These are phyloP conservation scores for Lemur catta DNA, from an alignment of 2,797 vertebrate genomes.

Conservation along the genomic window DNA sequence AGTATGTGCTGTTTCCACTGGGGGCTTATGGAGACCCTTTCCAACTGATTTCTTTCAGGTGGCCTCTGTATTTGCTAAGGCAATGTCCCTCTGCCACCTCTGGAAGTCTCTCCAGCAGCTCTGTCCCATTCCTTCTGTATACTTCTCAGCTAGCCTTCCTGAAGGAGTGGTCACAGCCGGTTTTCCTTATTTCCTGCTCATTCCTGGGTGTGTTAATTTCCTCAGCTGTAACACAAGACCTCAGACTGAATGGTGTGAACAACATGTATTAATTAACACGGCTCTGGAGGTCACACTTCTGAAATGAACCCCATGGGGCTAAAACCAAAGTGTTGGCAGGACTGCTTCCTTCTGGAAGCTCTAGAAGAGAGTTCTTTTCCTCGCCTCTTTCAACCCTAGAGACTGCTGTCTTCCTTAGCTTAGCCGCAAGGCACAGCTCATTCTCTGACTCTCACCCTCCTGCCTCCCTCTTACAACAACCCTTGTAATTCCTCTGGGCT, in stretches of 20 bases:
- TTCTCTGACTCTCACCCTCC: not conserved
- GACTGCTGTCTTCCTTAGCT: rapidly evolving
- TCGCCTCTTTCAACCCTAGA: rapidly evolving
- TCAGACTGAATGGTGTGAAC: not conserved
- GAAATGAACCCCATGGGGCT: not conserved
- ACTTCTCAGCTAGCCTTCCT: not conserved
- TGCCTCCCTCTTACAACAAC: not conserved
- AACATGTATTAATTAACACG: rapidly evolving
- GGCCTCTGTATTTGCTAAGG: not conserved
- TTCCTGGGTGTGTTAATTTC: rapidly evolving
- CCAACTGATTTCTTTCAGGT: rapidly evolving
- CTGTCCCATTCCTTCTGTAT: rapidly evolving
- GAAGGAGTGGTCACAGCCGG: rapidly evolving
- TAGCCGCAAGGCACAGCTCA: rapidly evolving
- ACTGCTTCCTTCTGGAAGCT: too few species aligned
- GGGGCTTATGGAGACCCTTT: not conserved
- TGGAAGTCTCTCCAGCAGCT: rapidly evolving
- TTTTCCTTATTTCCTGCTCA: not conserved
- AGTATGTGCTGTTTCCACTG: rapidly evolving
- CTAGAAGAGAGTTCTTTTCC: rapidly evolving
- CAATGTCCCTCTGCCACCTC: rapidly evolving
- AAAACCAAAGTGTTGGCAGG: rapidly evolving
- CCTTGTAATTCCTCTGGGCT: not conserved
- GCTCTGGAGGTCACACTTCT: not conserved
- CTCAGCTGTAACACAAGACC: not conserved